Evolutionary conservation across 2,113 vertebrate genomes (phyloP).

Genomic region (Plecotus auritus): DNA sequence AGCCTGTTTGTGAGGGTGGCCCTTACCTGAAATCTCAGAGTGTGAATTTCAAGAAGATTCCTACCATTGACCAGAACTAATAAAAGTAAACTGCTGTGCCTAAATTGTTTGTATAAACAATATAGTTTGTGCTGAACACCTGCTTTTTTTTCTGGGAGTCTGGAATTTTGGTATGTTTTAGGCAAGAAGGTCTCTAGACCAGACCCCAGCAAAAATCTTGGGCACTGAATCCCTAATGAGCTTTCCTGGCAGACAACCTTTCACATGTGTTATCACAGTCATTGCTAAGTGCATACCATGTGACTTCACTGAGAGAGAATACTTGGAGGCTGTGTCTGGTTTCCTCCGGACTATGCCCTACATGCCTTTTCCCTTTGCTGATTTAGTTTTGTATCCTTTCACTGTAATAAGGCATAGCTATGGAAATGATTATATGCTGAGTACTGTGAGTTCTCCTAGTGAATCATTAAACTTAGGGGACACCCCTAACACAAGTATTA

Average conservation of each 20-base stretch:
- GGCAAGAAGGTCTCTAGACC: background rate
- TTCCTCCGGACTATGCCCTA: background rate
- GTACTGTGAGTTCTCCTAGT: background rate
- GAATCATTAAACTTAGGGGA: background rate
- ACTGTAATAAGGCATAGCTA: background rate
- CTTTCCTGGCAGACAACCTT: background rate
- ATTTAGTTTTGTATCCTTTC: background rate
- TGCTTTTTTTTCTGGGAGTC: background rate
- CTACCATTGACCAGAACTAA: background rate
- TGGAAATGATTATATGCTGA: background rate
- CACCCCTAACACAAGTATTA: background rate
- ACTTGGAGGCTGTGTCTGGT: background rate
- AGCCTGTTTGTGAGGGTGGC: background rate
- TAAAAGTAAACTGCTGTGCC: background rate
- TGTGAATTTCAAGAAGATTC: background rate
- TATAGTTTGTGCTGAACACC: background rate
- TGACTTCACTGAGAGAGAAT: background rate
- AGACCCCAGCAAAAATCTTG: background rate
- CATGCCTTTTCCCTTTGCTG: background rate
- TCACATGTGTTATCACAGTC: background rate
- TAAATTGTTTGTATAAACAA: background rate
- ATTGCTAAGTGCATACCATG: background rate
- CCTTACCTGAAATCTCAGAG: background rate
- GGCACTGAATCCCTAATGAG: background rate
- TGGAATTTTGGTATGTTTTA: background rate